Conservation (phyloP, 2,888 invertebrate genomes). For the Oeneis ivallda region DNA sequence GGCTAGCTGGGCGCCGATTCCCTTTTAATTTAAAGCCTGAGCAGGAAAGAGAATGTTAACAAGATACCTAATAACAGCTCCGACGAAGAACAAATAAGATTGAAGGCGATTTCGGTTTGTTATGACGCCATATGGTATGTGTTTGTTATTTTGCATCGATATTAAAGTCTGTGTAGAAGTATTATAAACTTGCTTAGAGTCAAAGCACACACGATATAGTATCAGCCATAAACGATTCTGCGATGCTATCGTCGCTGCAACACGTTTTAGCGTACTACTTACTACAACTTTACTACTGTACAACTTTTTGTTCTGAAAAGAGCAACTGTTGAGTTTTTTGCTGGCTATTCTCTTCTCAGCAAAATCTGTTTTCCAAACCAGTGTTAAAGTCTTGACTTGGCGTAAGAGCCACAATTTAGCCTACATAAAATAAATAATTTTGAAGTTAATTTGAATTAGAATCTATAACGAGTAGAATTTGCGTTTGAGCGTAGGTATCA, state of each 20-base stretch:
- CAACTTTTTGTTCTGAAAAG: background rate
- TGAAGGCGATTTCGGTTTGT: slow-evolving; percentile 57
- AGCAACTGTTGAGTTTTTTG: background rate
- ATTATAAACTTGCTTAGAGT: slow-evolving; percentile 25
- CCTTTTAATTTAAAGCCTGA: slow-evolving; percentile 77
- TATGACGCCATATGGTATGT: slow-evolving; percentile 67
- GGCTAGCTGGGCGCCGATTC: slow-evolving; percentile 63
- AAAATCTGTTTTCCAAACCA: no score
- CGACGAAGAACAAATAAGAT: slow-evolving; percentile 73
- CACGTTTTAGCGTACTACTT: no score
- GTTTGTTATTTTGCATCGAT: slow-evolving; percentile 53
- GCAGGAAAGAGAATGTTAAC: slow-evolving; percentile 70
- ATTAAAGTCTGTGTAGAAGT: slow-evolving; percentile 29
- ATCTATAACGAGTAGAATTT: no score
- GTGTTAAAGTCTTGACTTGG: no score
- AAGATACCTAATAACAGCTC: slow-evolving; percentile 76
- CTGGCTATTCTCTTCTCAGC: no score
- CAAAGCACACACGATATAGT: slow-evolving; percentile 2
- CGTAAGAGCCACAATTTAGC: no score
- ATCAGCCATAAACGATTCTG: no score
- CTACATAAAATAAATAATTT: no score
- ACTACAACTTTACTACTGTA: no score
- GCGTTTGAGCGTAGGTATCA: no score
- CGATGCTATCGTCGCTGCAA: no score
- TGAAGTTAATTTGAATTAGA: no score